Percentiles rank a stretch among this genome's conserved stretches.
These are phyloP conservation scores for Coleophora flavipennella DNA, from an alignment of 2,888 invertebrate genomes.

Conservation along the genomic window DNA sequence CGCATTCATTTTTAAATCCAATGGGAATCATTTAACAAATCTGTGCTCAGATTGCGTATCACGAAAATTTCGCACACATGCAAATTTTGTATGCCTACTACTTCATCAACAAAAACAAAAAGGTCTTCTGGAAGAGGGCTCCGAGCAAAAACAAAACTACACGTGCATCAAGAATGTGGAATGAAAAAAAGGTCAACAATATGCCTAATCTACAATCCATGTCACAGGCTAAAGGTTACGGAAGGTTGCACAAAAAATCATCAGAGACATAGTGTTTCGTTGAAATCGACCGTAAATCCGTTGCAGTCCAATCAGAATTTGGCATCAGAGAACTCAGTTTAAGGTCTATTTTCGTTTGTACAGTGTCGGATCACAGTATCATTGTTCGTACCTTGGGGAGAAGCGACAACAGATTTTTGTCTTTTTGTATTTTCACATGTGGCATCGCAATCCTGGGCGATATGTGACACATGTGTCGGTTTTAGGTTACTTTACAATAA, in stretches of 20 bases:
- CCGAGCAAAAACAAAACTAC: conserved; percentile 48
- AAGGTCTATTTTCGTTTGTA: conserved; percentile 25
- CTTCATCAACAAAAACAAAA: conserved; percentile 57
- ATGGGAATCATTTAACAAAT: too few relatives aligned
- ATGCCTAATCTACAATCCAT: conserved; percentile 71
- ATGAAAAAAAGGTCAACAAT: conserved; percentile 69
- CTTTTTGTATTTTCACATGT: conserved; percentile 67
- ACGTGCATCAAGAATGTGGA: conserved; percentile 57
- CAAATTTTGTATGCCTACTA: too few relatives aligned
- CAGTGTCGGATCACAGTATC: conserved; percentile 33
- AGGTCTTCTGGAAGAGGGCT: conserved; percentile 33
- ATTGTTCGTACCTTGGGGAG: conserved; percentile 69
- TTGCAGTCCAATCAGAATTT: conserved; percentile 21
- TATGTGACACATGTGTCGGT: conserved; percentile 71
- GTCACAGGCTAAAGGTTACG: conserved; percentile 71
- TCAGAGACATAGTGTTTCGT: conserved; percentile 48
- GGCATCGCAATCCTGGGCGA: conserved; percentile 71
- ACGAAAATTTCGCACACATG: conserved; percentile 44
- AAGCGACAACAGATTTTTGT: conserved; percentile 69
- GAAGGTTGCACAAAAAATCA: conserved; percentile 67
- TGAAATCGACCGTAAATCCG: conserved; percentile 52
- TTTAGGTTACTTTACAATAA: conserved; percentile 65
- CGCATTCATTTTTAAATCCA: too few relatives aligned
- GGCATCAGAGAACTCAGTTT: conserved; percentile 25
- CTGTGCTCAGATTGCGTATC: too few relatives aligned